Base-by-base conservation (phyloP, 2,113 vertebrate genomes). In the Rhinolophus sinicus region DNA sequence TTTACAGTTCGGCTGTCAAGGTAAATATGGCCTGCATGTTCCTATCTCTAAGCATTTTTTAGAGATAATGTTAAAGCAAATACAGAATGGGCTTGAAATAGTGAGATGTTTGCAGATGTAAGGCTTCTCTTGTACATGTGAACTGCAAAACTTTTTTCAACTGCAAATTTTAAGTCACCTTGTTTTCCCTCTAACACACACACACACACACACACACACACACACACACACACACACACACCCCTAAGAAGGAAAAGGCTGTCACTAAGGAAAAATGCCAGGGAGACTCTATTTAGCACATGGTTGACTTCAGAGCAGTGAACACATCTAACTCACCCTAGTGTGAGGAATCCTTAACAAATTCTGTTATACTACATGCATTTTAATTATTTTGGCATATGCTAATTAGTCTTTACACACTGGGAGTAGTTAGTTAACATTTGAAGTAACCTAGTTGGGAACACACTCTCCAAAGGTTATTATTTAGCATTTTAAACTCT, bases 361-460 rank as follows among this genome's bases (percentile, higher is more conserved):
- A 82, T 56, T 80, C 40, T 54, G 24, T 92, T 94, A 80, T 1
- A 73, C 8, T 58, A 8, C 2, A 47, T 40, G 30, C 50, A 50
- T 93, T 50, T 76, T 60, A 69, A 76, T 90, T 91, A 88, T 95
- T 90, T 76, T 11, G 33, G n/a, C 2, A n/a, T 24, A 72, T n/a
- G 16, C 54, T 62, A 44, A 76, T 54, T 30, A 65, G 38, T 73
- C 60, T 83, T 70, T 38, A 69, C 1, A 70, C n/a, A 0, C 19
- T n/a, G 18, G 6, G 24, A 35, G 21, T 28, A 6, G 14, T 60
- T 83, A 75, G 26, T 75, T 86, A 96, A 40, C 18, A 62, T 33
- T 0, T 82, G 8, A 88, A 76, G 11, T 78, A 84, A 40, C 33
- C 56, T 35, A 40, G 28, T 76, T 6, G 70, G 28, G 54, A 88